These are phyloP conservation scores for Limanda limanda DNA, from an alignment of 2,113 vertebrate genomes.

Conservation along the genomic window DNA sequence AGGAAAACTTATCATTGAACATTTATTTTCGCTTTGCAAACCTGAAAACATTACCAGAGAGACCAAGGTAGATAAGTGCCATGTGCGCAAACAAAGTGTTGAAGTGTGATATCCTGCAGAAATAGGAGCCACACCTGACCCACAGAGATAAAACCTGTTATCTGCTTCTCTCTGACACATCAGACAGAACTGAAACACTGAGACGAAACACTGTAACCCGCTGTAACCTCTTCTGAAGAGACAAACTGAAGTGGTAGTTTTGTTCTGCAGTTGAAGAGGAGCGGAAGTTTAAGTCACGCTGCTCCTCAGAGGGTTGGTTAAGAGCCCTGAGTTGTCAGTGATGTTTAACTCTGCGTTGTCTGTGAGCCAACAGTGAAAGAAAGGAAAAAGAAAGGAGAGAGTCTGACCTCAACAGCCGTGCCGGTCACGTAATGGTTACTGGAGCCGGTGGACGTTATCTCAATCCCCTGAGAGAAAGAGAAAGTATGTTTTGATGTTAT, in stretches of 20 bases:
- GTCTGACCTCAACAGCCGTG: conserved; percentile 82
- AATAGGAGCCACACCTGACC: not conserved
- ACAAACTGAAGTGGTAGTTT: not conserved
- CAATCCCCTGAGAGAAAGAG: conserved; percentile 81
- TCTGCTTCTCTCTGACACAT: not conserved
- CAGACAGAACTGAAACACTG: not conserved
- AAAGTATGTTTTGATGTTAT: conserved; percentile 31
- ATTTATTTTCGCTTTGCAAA: not conserved
- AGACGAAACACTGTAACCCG: not conserved
- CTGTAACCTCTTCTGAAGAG: not conserved
- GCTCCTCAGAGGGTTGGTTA: not conserved
- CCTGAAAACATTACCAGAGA: not conserved
- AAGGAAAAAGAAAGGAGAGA: not conserved
- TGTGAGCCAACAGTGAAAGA: conserved; percentile 23
- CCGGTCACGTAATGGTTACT: conserved; percentile 89
- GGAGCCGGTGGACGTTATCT: conserved; percentile 89
- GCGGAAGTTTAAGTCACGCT: conserved; percentile 9
- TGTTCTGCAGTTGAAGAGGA: conserved; percentile 13
- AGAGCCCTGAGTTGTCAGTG: not conserved
- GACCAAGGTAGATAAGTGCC: not conserved
- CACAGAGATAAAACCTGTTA: not conserved
- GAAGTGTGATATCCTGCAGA: conserved; percentile 6
- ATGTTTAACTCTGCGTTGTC: conserved; percentile 19
- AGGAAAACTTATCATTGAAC: not conserved
- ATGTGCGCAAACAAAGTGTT: not conserved